Base-by-base conservation (phyloP, 2,797 vertebrate species). In the Periophthalmus magnuspinnatus region DNA sequence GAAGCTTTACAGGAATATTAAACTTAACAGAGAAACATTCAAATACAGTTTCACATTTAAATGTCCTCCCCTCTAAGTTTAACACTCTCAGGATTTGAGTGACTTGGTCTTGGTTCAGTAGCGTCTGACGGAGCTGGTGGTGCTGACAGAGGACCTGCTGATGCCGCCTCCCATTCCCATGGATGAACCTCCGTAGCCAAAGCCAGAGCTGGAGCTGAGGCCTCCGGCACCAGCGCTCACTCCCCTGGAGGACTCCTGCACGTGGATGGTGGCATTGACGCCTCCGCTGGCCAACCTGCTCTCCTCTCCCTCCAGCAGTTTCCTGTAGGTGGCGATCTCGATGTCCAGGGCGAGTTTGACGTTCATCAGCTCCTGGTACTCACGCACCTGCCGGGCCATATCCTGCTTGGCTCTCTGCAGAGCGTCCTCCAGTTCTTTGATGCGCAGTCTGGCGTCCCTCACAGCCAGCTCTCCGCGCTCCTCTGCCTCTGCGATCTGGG, bases 301-400 rank as follows among this genome's bases (percentile, higher is more conserved):
- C 55, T 91, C 91, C 72, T 94, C 89, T 82, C 89, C 89, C 67
- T 93, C 88, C 89, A 63, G 61, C 61, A 63, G 38, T 61, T 63
- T 86, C 72, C 73, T 81, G 88, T 92, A 86, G 78, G 90, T 88
- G 84, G 85, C 88, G 22, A 94, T 96, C 87, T 96, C 95, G 0
- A 96, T 94, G 77, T 96, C 95, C 88, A 96, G 88, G 52, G 94
- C 94, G 86, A 96, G 65, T 67, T 96, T 96, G 86, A 94, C 87
- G 0, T 94, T 95, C 90, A 95, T 90, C 69, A 96, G 93, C 74
- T 94, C 93, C 84, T 96, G 94, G 81, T 95, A 95, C 66, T 96
- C 95, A 0, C 92, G 79, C 74, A 95, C 84, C 89, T 96, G 91
- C 33, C 92, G 84, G 17, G 94, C 94, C 91, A 96, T 87, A 79